phyloP scores from a whole-genome alignment of 2,888 invertebrate species.

The Gari tellinella region DNA sequence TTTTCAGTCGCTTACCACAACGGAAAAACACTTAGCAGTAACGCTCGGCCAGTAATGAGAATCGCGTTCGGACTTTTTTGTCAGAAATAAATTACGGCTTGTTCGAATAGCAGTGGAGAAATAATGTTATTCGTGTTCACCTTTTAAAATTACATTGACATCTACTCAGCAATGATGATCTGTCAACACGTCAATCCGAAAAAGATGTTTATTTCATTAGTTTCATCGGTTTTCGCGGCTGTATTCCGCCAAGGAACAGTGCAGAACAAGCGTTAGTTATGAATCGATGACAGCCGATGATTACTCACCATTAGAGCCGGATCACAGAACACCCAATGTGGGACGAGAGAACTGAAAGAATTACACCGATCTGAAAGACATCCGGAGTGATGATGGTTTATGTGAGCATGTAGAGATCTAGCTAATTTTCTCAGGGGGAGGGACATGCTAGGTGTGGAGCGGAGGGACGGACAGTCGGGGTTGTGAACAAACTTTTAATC shows the following conservation, averaged over 20 bases:
- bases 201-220: constrained; percentile 40
- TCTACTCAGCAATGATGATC: constrained; percentile 29
- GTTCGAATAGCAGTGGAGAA: constrained; percentile 41
- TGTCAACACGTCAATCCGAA: constrained; percentile 42
- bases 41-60: constrained; percentile 41
- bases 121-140: constrained; percentile 60
- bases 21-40: constrained; percentile 47
- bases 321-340: constrained; percentile 3
- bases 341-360: too few species aligned
- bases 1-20: constrained; percentile 39
- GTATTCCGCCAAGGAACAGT: constrained; percentile 28
- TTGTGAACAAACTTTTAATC: too few species aligned
- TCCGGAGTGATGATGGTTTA: too few species aligned
- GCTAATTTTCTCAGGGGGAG: too few species aligned
- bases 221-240: constrained; percentile 36
- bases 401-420: too few species aligned
- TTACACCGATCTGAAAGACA: too few species aligned
- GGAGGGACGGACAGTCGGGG: too few species aligned
- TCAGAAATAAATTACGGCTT: constrained; percentile 58
- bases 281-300: constrained; percentile 36
- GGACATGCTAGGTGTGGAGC: too few species aligned
- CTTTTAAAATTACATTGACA: constrained; percentile 60
- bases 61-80: constrained; percentile 37
- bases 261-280: constrained; percentile 39
- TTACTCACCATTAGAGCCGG: constrained; percentile 12